Evolutionary conservation across 2,797 vertebrate genomes (phyloP), one percentile per base, ranked within the genome.

Genomic region (Thaleichthys pacificus): DNA sequence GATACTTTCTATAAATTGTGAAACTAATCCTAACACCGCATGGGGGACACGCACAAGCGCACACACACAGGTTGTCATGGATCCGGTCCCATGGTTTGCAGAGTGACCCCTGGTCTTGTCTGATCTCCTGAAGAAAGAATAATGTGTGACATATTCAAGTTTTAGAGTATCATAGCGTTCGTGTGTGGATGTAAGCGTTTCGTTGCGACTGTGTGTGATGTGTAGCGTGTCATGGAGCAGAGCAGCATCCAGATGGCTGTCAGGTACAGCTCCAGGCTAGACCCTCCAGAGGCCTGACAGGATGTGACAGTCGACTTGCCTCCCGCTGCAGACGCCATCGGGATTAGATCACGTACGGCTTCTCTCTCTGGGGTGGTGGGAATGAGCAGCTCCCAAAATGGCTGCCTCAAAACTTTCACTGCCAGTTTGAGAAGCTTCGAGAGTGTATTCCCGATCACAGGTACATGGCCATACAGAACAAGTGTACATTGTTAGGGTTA

Each of bases 211-310:
- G 61, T 17, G 21, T 71, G 42, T 61, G 28, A 65, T 47, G 22
- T 61, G 63, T 58, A 17, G 15, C 19, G 67, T 69, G 73, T 75
- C 71, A 69, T 15, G 0, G n/a, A 75, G 61, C 57, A 72, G 74
- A 79, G 74, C 74, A 82, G 67, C 9, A 21, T 2, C 64, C 82
- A 84, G 78, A 84, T 80, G 84, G 84, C 70, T 79, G 76, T 85
- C 82, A 80, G 84, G 80, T 80, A 63, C 78, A 77, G 72, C 79
- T 84, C 67, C 54, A 42, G 81, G 80, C 69, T 61, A 68, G 15
- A 51, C 47, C 63, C 71, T 80, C 73, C 72, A 80, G 65, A 80
- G 74, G 70, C 73, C 65, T 75, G 73, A 82, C 81, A 83, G 74
- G 14, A 82, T 72, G 80, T 76, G 76, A 54, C 60, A 65, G 24